Conservation (phyloP, 2,797 vertebrate genomes). For the Phataginus tricuspis region DNA sequence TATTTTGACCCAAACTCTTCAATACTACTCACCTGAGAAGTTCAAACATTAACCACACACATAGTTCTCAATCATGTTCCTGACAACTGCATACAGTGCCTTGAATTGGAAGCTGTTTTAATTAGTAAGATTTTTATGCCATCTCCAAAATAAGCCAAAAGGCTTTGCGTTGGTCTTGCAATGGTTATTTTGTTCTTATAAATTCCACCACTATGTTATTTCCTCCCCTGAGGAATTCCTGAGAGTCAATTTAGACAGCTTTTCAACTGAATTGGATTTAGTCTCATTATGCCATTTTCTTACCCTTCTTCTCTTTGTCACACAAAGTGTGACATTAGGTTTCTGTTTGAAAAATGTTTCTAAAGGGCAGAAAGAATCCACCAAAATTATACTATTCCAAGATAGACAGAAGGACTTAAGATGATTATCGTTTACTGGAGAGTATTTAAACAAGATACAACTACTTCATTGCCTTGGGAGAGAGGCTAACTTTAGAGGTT, state of each 20-base stretch:
- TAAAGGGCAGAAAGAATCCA: constrained; percentile 56
- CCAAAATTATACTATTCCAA: constrained; percentile 51
- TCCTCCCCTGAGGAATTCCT: constrained; percentile 43
- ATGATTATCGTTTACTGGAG: constrained; percentile 36
- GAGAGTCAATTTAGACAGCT: constrained; percentile 4
- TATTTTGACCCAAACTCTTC: constrained; percentile 27
- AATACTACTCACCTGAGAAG: background rate
- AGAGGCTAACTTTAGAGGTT: constrained; percentile 46
- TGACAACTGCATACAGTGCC: constrained; percentile 9
- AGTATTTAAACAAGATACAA: constrained; percentile 58
- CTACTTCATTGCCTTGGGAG: constrained; percentile 29
- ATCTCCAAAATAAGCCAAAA: constrained; percentile 53
- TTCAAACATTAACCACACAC: background rate
- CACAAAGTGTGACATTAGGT: constrained; percentile 26
- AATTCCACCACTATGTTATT: constrained; percentile 35
- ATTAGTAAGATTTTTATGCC: constrained; percentile 56
- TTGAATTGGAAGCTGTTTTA: constrained; percentile 39
- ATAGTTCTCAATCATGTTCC: constrained; percentile 1
- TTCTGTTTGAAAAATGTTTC: constrained; percentile 36
- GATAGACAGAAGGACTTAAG: constrained; percentile 15
- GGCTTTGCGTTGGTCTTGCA: background rate
- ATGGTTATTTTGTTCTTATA: constrained; percentile 44
- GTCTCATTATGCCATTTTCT: constrained; percentile 47
- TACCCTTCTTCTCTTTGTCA: constrained; percentile 47
- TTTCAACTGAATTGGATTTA: constrained; percentile 39